Evolutionary conservation across 2,888 invertebrate genomes (phyloP).

Genomic region (Dasysyrphus albostriatus): DNA sequence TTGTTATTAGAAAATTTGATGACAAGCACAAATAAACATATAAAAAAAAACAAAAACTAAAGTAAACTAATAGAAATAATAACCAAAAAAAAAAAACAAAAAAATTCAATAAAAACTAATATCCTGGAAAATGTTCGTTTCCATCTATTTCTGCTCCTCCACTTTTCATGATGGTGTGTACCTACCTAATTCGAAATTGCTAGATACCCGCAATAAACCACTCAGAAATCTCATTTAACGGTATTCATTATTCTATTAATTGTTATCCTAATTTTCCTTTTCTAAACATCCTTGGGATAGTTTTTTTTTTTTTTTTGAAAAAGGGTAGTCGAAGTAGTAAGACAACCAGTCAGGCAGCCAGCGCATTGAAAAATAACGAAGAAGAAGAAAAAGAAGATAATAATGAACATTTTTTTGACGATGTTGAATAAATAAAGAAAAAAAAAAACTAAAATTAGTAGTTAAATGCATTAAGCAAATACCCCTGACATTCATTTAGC

Average conservation of each 20-base stretch:
- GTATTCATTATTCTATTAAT: slow-evolving; percentile 65
- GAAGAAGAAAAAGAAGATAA: not conserved
- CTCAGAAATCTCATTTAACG: slow-evolving; percentile 41
- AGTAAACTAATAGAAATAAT: not conserved
- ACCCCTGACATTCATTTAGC: slow-evolving; percentile 42
- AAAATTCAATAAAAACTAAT: slow-evolving; percentile 24
- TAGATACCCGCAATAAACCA: slow-evolving; percentile 45
- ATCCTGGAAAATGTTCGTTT: slow-evolving; percentile 15
- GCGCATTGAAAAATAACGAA: not conserved
- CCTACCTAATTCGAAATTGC: slow-evolving; percentile 20
- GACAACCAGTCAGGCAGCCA: not conserved
- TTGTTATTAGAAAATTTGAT: slow-evolving; percentile 9
- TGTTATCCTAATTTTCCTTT: slow-evolving; percentile 66
- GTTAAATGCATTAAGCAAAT: slow-evolving; percentile 60
- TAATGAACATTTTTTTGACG: slow-evolving; percentile 31
- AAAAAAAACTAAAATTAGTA: slow-evolving; percentile 25
- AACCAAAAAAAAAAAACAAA: not conserved
- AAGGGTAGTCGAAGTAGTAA: not conserved
- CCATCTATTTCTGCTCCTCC: not conserved
- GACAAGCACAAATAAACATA: not conserved
- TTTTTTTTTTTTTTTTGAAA: not conserved
- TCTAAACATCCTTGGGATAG: slow-evolving; percentile 17
- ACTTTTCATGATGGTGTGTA: not conserved
- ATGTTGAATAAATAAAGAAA: not conserved
- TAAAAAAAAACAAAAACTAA: not conserved